Percentiles rank a stretch among this genome's conserved stretches.
Conservation (phyloP, 2,797 vertebrate species). For the Sarcoramphus papa region DNA sequence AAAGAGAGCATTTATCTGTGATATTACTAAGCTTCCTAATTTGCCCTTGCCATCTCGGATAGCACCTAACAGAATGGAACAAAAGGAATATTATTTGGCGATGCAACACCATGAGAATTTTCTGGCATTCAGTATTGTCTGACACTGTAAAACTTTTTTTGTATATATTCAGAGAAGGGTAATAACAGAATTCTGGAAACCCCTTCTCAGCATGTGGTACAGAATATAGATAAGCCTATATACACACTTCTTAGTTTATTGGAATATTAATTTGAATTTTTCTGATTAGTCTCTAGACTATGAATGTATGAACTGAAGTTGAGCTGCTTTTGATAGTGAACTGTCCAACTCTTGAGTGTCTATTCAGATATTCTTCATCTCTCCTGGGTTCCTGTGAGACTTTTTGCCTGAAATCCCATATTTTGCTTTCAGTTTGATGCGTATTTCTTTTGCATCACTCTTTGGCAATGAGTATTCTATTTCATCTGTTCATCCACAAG, state of each 20-base stretch:
- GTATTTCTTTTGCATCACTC: neutral
- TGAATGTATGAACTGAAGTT: neutral
- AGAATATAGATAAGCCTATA: neutral
- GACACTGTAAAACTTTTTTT: neutral
- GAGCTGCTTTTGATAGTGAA: neutral
- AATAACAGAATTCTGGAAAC: neutral
- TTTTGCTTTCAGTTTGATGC: constrained; percentile 7
- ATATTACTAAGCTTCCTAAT: neutral
- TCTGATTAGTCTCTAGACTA: neutral
- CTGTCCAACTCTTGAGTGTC: neutral
- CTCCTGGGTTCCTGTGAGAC: neutral
- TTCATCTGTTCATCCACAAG: neutral
- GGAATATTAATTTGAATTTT: neutral
- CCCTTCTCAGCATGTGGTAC: neutral
- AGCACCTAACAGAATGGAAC: neutral
- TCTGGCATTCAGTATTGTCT: neutral
- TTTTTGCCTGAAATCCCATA: neutral
- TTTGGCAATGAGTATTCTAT: neutral
- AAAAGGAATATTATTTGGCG: neutral
- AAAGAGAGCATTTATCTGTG: constrained; percentile 14
- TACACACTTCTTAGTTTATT: neutral
- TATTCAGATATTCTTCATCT: neutral
- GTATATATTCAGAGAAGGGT: neutral
- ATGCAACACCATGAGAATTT: neutral
- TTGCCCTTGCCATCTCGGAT: constrained; percentile 5